Percentiles rank a stretch among this genome's conserved stretches.
phyloP scores from a whole-genome alignment of 2,113 vertebrate species.

The Pseudorhombus dupliciocellatus region DNA sequence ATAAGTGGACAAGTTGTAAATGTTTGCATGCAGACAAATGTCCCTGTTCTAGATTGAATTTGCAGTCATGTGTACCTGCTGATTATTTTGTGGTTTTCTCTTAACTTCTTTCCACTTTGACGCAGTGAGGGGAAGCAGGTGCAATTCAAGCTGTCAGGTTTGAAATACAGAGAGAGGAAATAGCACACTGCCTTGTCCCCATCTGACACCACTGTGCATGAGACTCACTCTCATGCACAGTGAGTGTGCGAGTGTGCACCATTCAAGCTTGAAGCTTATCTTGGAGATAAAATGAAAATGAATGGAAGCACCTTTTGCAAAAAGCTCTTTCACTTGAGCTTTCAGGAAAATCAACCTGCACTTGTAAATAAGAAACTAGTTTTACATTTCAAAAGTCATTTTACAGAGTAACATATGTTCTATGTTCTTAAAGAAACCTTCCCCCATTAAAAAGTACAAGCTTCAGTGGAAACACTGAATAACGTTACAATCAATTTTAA shows the following conservation, averaged over 20 bases:
- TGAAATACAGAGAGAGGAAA: constrained; percentile 72
- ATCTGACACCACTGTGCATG: constrained; percentile 51
- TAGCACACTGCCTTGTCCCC: constrained; percentile 62
- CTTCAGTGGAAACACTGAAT: not conserved
- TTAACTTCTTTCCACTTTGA: constrained; percentile 61
- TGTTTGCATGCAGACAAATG: constrained; percentile 1
- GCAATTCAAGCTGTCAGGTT: constrained; percentile 67
- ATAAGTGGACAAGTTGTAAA: constrained; percentile 7
- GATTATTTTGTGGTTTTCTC: constrained; percentile 48
- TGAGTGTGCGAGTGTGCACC: constrained; percentile 8
- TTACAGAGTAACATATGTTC: not conserved
- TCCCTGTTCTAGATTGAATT: constrained; percentile 1
- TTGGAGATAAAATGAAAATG: constrained; percentile 57
- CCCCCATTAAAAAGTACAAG: not conserved
- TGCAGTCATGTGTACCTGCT: constrained; percentile 27
- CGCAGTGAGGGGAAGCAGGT: constrained; percentile 67
- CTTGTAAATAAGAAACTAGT: constrained; percentile 7
- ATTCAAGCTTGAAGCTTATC: constrained; percentile 59
- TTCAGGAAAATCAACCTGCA: constrained; percentile 8
- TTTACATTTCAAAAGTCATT: not conserved
- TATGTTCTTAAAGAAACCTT: not conserved
- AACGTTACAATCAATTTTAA: not conserved
- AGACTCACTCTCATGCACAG: not conserved
- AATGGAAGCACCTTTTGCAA: constrained; percentile 58
- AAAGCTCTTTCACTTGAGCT: constrained; percentile 34